A percentile compares a stretch with the other conserved stretches of the same genome.
Evolutionary conservation across 1,140 invertebrate species (phyloP).

Genomic region (Apis laboriosa): DNA sequence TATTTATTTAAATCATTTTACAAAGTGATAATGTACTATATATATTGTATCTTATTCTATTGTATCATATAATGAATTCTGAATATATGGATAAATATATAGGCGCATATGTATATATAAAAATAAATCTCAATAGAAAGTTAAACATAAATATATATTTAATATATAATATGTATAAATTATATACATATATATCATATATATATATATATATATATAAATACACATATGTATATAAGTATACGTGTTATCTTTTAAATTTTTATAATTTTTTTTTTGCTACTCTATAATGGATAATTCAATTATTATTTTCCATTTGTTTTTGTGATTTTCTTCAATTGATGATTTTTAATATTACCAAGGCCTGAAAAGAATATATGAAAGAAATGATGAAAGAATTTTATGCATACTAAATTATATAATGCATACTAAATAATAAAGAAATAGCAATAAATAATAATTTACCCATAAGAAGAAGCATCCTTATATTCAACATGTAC

Average conservation of each 20-base stretch:
- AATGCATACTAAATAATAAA: not conserved
- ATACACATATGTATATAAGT: no score
- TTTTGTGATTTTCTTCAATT: accelerated
- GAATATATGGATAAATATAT: not conserved
- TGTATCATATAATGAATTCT: not conserved
- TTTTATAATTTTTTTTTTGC: not conserved
- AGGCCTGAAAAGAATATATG: not conserved
- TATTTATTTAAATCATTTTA: not conserved
- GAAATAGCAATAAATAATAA: accelerated
- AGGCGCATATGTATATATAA: no score
- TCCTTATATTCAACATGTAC: constrained; percentile 68
- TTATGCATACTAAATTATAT: not conserved
- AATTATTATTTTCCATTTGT: not conserved
- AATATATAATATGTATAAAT: no score
- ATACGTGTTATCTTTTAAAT: no score
- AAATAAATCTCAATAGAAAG: not conserved
- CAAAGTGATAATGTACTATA: not conserved
- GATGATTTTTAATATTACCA: constrained; percentile 16
- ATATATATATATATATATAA: no score
- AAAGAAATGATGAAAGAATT: not conserved
- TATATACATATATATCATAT: no score
- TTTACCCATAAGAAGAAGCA: constrained; percentile 71
- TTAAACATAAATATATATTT: no score
- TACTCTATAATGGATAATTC: not conserved
- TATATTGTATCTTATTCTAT: not conserved